Base-by-base conservation (phyloP, 2,888 invertebrate species). In the Agrochola lota region DNA sequence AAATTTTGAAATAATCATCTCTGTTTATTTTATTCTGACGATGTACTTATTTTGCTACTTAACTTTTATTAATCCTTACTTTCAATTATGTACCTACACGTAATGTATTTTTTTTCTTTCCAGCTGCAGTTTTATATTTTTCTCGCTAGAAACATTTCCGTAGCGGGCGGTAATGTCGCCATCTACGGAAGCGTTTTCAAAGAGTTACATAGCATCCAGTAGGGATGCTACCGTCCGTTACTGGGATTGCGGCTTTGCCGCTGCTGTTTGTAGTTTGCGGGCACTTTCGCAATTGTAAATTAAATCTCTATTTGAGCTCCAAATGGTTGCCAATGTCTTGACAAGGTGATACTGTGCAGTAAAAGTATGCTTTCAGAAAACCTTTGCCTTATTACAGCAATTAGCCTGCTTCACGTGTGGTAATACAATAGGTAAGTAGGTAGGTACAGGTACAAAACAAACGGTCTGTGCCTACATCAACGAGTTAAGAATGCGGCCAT, bases 401-500 rank as follows among this genome's bases (percentile, higher is more conserved):
- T n/a, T 46, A 55, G 64, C 35, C 63, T 23, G 23, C 20, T 17
- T 59, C 23, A 40, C 15, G 49, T 7, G 5, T 49, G n/a, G n/a
- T 77, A 78, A 40, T 40, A 40, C 23, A 49, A n/a, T 68, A 46
- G n/a, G 26, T 57, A 30, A 52, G 2, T 23, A 57, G 12, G 20
- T 17, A 40, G 17, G n/a, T 12, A 40, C 30, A 43, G 9, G 17
- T 63, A 63, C 80, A 49, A 57, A 11, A 62, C 26, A 64, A 71
- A 74, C 73, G 63, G 55, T 84, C 77, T 80, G 66, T 59, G 57
- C 26, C 26, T 76, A 83, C 81, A 80, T 73, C 74, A 82, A 72
- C 77, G 74, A 84, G 63, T 71, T 64, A 78, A 70, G 75, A 89
- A 85, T 85, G 86, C 86, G 87, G 88, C 83, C 86, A 85, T 72